These are phyloP conservation scores for Epiblema foenella DNA, from an alignment of 2,888 invertebrate species.

Conservation along the genomic window DNA sequence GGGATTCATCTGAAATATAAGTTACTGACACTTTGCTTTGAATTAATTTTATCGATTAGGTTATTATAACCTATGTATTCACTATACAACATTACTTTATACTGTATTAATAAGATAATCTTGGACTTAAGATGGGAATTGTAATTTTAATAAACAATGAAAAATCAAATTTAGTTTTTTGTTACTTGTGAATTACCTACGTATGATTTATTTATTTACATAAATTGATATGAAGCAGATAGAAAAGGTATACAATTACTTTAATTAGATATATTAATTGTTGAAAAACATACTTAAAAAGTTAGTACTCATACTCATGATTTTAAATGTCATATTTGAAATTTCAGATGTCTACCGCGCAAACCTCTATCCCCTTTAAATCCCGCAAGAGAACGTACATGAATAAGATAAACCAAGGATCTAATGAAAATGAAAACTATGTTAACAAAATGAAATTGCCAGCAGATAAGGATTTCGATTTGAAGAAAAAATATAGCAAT, in stretches of 20 bases:
- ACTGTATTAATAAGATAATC: conserved; percentile 18
- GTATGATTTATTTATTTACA: neutral
- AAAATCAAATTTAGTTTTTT: conserved; percentile 6
- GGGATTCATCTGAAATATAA: conserved; percentile 5
- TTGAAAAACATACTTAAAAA: neutral
- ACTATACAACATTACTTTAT: conserved; percentile 15
- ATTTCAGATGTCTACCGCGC: conserved; percentile 76
- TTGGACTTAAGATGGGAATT: conserved; percentile 38
- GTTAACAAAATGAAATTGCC: conserved; percentile 53
- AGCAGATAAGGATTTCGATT: conserved; percentile 40
- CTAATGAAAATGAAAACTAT: conserved; percentile 67
- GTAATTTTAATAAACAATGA: conserved; percentile 41
- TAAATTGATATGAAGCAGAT: neutral
- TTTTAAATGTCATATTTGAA: neutral
- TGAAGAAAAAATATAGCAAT: conserved; percentile 50
- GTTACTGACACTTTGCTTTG: conserved; percentile 7
- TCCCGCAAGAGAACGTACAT: conserved; percentile 74
- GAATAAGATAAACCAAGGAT: conserved; percentile 53
- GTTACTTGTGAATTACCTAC: neutral
- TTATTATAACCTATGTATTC: conserved; percentile 31
- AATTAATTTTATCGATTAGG: conserved; percentile 25
- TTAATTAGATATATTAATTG: neutral
- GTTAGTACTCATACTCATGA: too few species aligned
- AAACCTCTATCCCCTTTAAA: conserved; percentile 79
- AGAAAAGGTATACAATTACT: conserved; percentile 23